Base-by-base conservation (phyloP, 2,113 vertebrate species). In the Ptychochromis oligacanthus region DNA sequence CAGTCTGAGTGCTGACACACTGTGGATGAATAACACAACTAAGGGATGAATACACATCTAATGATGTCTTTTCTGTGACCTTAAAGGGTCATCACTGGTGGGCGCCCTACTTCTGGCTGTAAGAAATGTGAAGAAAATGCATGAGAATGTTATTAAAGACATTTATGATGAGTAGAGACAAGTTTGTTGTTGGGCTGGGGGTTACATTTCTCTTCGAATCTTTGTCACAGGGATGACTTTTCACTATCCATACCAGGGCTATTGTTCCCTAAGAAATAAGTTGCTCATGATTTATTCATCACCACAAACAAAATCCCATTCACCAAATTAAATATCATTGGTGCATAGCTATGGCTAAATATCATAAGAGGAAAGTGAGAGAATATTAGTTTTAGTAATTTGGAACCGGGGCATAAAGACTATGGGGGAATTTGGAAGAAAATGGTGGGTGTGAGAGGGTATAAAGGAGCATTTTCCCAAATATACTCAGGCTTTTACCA, bases 401-500 rank as follows among this genome's bases (percentile, higher is more conserved):
- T 62, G 40, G 59, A 58, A 36, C 38, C 28, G 31, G 75, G 18
- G 38, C 22, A 46, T 18, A 24, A 54, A 59, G n/a, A 59, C 64
- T 76, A 84, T 12, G 40, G 56, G 31, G 80, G 28, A 85, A 43
- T 56, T 74, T 28, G 11, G 10, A 54, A 2, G 46, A 79, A 77
- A 79, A 83, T n/a, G 24, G 72, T 61, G 83, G 87, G 87, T 70
- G 87, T 85, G 79, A 84, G 76, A 80, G 62, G 87, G 86, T 88
- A 92, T 85, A 87, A 86, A 88, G 84, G 90, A 75, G 61, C 82
- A 92, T 94, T 93, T 94, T 89, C 83, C 82, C 87, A 93, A 91
- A 91, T 91, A 88, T 92, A 90, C 93, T 78, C 24, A 46, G 87
- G 88, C 87, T 82, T 94, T 92, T 91, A 92, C 89, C 93, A 91